These are phyloP conservation scores for Serranus cabrilla DNA, from an alignment of 2,797 vertebrate genomes.

Conservation along the genomic window DNA sequence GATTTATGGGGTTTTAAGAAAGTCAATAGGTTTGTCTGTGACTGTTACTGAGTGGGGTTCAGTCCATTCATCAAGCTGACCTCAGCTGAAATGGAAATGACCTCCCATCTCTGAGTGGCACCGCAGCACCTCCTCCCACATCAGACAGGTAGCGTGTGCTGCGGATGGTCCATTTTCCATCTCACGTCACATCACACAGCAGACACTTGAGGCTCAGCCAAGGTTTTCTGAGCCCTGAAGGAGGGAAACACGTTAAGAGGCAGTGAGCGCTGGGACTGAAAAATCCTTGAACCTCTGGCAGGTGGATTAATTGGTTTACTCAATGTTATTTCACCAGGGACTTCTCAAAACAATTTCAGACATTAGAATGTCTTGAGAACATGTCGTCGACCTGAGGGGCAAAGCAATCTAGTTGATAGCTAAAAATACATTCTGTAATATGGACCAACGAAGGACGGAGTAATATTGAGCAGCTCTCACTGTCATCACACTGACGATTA, in stretches of 20 bases:
- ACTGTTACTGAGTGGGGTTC: constrained; percentile 52
- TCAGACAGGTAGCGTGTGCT: constrained; percentile 46
- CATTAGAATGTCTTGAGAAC: constrained; percentile 78
- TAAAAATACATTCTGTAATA: constrained; percentile 83
- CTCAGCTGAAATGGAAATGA: constrained; percentile 66
- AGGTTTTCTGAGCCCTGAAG: constrained; percentile 62
- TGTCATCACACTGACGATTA: constrained; percentile 57
- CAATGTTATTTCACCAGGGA: constrained; percentile 83
- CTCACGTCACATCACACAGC: constrained; percentile 36
- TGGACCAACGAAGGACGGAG: constrained; percentile 71
- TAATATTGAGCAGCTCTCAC: constrained; percentile 53
- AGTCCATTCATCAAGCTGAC: constrained; percentile 72
- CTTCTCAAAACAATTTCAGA: constrained; percentile 82
- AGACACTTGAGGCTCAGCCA: constrained; percentile 49
- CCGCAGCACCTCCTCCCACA: constrained; percentile 1
- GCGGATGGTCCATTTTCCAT: constrained; percentile 53
- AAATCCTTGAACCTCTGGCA: constrained; percentile 77
- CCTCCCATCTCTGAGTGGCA: constrained; percentile 42
- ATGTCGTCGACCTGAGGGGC: constrained; percentile 74
- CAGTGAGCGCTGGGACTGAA: constrained; percentile 68
- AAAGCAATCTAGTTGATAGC: constrained; percentile 82
- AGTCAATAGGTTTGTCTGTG: constrained; percentile 65
- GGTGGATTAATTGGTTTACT: constrained; percentile 86
- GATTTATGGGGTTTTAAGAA: constrained; percentile 66
- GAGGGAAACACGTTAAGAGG: constrained; percentile 61